phyloP scores from a whole-genome alignment of 2,797 vertebrate species.

The Holocentrus rufus region DNA sequence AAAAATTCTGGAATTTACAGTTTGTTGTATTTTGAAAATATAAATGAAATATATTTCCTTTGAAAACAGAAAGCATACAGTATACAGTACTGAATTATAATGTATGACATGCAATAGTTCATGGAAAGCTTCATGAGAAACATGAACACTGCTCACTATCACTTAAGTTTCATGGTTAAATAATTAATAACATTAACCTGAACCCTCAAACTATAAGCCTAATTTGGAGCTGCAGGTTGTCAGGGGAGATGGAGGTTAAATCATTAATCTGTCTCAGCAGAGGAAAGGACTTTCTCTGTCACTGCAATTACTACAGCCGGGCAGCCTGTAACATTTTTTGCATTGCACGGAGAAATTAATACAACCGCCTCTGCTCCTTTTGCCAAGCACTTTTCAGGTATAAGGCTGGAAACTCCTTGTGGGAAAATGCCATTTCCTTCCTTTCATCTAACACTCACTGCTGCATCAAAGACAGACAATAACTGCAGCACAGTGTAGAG shows the following conservation, averaged over 20 bases:
- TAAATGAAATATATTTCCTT: too few species aligned
- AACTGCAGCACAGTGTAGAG: conserved; percentile 14
- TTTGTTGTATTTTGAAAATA: too few species aligned
- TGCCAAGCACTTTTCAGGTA: too few species aligned
- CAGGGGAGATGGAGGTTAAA: conserved; percentile 37
- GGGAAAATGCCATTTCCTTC: conserved; percentile 8
- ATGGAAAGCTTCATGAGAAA: background rate
- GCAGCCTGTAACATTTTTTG: conserved; percentile 1
- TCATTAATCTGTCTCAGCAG: conserved; percentile 27
- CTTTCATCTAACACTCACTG: conserved; percentile 33
- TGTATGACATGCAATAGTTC: too few species aligned
- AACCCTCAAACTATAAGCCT: background rate
- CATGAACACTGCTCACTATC: background rate
- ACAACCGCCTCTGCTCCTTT: conserved; percentile 16
- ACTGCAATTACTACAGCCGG: conserved; percentile 24
- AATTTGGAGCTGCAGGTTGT: conserved; percentile 33
- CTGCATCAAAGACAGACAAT: conserved; percentile 15
- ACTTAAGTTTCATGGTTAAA: background rate
- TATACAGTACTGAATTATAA: too few species aligned
- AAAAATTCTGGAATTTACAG: too few species aligned
- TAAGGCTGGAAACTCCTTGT: background rate
- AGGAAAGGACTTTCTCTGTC: conserved; percentile 6
- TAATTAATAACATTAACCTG: conserved; percentile 4
- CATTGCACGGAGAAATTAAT: conserved; percentile 13
- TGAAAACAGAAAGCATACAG: too few species aligned